Base-by-base conservation (phyloP, 2,113 vertebrate species). In the Ctenodactylus gundi region DNA sequence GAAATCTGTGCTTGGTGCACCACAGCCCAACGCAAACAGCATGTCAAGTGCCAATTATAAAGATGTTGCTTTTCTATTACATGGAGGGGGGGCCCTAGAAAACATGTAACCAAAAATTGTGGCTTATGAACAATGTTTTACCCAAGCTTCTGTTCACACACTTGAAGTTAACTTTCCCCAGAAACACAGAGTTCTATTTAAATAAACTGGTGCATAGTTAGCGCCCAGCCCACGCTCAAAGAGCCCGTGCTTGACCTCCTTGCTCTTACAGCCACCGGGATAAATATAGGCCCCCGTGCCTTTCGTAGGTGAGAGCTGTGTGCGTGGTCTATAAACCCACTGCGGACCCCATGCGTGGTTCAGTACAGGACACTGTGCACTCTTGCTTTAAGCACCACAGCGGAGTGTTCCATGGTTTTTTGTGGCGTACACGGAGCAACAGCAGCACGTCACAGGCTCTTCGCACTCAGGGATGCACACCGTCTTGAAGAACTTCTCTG, bases 1-100 rank as follows among this genome's bases (percentile, higher is more conserved):
- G 97, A 98, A 98, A 97, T 98, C 98, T 98, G 98, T 97, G 98
- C 98, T 98, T 97, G 98, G 97, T 97, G 96, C 97, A 97, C 97
- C 98, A 98, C 97, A 97, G 98, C 97, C 96, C 97, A 97, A 97
- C 94, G 97, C 98, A 98, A 98, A 98, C 98, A 97, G 97, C 98
- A 97, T 97, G 98, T 98, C 98, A 98, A 98, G 98, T 97, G 98
- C 98, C 98, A 98, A 98, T 98, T 98, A 98, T 97, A 98, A 97
- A 98, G 98, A 98, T 97, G 98, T 98, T 98, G 98, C 97, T 97
- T 97, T 98, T 97, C 97, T 96, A 92, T 97, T 98, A 96, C 96
- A 81, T 86, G 58, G 70, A n/a, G 44, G 53, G 23, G 41, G 6
- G 57, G 9, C 4, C 11, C 80, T 82, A 77, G 70, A 80, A 97